Evolutionary conservation across 1,140 invertebrate genomes (phyloP), one percentile per base, ranked within the genome.

Genomic region (Drosophila repleta): DNA sequence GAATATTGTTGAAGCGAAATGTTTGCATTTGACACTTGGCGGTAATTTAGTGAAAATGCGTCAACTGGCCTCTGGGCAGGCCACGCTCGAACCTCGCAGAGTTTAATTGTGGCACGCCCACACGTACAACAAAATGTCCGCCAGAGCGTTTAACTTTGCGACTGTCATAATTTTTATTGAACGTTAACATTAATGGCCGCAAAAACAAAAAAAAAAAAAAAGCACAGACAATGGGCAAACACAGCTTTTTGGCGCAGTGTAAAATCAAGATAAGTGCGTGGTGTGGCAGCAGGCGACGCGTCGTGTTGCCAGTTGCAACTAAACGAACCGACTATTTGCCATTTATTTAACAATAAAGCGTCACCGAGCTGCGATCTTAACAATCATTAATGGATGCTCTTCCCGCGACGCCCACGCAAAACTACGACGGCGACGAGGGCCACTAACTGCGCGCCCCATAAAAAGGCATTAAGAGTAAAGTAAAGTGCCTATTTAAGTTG

Each of bases 401-500:
- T 5, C n/a, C 10, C 3, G 3, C 35, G n/a, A 2, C 11, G 15
- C 32, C 17, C 29, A 43, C 37, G 29, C 32, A 20, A 56, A 56
- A 57, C 57, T 64, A 62, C 43, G 52, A 37, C 52, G 52, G 39
- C 53, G 17, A 51, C 46, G 62, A 35, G 64, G 57, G 60, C 67
- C 52, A 68, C 61, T 64, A 62, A 73, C 52, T 35, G 55, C 56
- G 66, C 39, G 37, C 69, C 69, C 29, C 79, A 82, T 88, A 88
- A 88, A 88, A 88, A 60, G 84, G 83, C 83, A 88, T 88, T 83
- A 88, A 76, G 79, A 88, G 72, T 72, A 83, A 83, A 83, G 84
- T 88, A 88, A 88, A 88, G 83, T 88, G 83, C 83, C 83, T 88
- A 88, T 88, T 88, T 88, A 88, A 88, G 83, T 88, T 88, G 84